Evolutionary conservation across 2,113 vertebrate species (phyloP).

Genomic region (Macrotis lagotis): DNA sequence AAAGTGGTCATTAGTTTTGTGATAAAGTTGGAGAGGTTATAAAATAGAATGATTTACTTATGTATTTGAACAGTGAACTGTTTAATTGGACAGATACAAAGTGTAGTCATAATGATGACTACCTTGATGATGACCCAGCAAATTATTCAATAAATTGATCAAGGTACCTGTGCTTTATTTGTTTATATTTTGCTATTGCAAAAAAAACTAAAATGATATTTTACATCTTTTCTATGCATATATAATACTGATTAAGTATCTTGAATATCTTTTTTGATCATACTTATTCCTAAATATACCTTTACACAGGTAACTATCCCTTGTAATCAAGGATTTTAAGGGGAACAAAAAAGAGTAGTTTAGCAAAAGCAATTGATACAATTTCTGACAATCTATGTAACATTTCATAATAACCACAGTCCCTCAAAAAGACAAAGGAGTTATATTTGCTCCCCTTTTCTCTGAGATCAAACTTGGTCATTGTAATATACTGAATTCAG

Average conservation of each 20-base stretch:
- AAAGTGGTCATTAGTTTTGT: too few relatives aligned
- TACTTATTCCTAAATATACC: background rate
- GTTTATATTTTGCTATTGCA: background rate
- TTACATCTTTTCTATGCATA: background rate
- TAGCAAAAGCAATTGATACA: background rate
- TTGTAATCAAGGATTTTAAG: background rate
- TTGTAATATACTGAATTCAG: background rate
- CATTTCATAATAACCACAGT: background rate
- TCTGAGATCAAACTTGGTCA: background rate
- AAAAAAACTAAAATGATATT: background rate
- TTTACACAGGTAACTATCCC: background rate
- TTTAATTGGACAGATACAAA: too few relatives aligned
- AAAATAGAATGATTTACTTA: too few relatives aligned
- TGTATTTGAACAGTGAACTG: too few relatives aligned
- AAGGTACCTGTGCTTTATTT: background rate
- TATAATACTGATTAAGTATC: background rate
- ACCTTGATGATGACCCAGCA: background rate
- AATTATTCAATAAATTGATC: background rate
- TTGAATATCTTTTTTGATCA: background rate
- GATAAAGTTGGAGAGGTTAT: too few relatives aligned
- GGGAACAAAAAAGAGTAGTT: background rate
- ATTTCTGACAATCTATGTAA: background rate
- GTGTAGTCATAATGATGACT: background rate
- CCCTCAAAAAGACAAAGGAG: background rate
- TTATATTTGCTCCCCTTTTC: background rate